Conservation (phyloP, 2,888 invertebrate species). For the Eilema caniola region DNA sequence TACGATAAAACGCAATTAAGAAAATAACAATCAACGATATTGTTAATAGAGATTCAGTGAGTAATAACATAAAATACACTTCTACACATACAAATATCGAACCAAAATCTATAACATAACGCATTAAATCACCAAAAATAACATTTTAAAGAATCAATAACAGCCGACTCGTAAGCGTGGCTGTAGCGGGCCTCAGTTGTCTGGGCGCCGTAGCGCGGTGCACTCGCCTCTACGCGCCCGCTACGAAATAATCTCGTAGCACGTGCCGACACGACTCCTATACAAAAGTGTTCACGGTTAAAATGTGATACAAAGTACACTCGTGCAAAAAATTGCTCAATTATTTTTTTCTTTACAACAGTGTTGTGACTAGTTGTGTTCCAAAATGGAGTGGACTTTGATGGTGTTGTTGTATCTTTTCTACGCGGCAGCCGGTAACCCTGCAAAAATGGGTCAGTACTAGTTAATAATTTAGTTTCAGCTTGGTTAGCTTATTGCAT, state of each 20-base stretch:
- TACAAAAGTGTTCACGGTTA: constrained; percentile 58
- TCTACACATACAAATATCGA: constrained; percentile 10
- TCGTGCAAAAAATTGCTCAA: constrained; percentile 57
- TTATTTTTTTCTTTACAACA: constrained; percentile 49
- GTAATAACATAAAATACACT: background rate
- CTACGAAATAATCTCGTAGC: constrained; percentile 55
- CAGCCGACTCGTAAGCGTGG: constrained; percentile 67
- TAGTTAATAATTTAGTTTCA: constrained; percentile 72
- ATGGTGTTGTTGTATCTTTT: constrained; percentile 61
- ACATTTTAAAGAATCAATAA: constrained; percentile 86
- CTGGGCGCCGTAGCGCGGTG: constrained; percentile 72
- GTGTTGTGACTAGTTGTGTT: constrained; percentile 58
- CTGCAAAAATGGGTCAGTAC: constrained; percentile 84
- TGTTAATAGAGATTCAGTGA: too few relatives aligned
- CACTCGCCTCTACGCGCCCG: constrained; percentile 65
- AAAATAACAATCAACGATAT: background rate
- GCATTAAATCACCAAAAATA: constrained; percentile 83
- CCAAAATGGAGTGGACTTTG: constrained; percentile 74
- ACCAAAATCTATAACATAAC: constrained; percentile 50
- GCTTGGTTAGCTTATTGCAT: constrained; percentile 63
- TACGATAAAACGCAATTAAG: background rate
- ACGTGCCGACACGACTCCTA: constrained; percentile 54
- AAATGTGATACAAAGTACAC: constrained; percentile 67
- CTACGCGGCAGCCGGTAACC: constrained; percentile 70
- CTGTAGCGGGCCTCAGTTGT: constrained; percentile 74